These are phyloP conservation scores for Idris sp. DNA, from an alignment of 1,140 invertebrate genomes.

Conservation along the genomic window DNA sequence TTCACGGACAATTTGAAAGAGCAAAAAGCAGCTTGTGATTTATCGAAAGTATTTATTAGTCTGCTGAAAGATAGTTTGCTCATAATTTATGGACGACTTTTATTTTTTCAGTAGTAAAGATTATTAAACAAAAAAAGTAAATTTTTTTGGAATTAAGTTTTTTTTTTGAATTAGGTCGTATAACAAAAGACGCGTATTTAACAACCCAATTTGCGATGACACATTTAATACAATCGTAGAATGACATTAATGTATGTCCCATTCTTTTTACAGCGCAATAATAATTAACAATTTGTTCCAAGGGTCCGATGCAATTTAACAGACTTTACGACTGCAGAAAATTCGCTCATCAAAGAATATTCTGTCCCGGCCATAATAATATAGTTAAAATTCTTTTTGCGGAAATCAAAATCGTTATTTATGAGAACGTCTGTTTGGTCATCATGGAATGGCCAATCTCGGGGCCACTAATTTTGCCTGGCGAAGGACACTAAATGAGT, in stretches of 20 bases:
- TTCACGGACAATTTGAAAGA: too few relatives aligned
- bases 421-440: slow-evolving; percentile 21
- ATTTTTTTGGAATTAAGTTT: too few relatives aligned
- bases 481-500: too few relatives aligned
- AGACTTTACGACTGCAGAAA: slow-evolving; percentile 27
- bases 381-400: slow-evolving; percentile 28
- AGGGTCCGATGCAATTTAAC: slow-evolving; percentile 10
- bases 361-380: slow-evolving; percentile 23
- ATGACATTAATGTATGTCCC: slow-evolving; percentile 3
- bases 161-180: too few relatives aligned
- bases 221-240: slow-evolving; percentile 22
- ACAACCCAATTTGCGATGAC: slow-evolving; percentile 20
- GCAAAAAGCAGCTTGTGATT: too few relatives aligned
- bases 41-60: too few relatives aligned
- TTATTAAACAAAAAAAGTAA: too few relatives aligned
- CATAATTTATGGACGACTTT: too few relatives aligned
- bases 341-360: slow-evolving; percentile 19
- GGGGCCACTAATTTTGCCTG: too few relatives aligned
- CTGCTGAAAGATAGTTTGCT: too few relatives aligned
- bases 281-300: slow-evolving; percentile 32
- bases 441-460: background rate
- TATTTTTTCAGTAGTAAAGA: too few relatives aligned
- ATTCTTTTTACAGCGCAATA: slow-evolving; percentile 15
- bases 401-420: slow-evolving; percentile 25
- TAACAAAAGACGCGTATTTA: too few relatives aligned